Percentiles rank a stretch among this genome's conserved stretches.
These are phyloP conservation scores for Bergia sp. DNA, from an alignment of 92 coral and sea anemone genomes.

Conservation along the genomic window DNA sequence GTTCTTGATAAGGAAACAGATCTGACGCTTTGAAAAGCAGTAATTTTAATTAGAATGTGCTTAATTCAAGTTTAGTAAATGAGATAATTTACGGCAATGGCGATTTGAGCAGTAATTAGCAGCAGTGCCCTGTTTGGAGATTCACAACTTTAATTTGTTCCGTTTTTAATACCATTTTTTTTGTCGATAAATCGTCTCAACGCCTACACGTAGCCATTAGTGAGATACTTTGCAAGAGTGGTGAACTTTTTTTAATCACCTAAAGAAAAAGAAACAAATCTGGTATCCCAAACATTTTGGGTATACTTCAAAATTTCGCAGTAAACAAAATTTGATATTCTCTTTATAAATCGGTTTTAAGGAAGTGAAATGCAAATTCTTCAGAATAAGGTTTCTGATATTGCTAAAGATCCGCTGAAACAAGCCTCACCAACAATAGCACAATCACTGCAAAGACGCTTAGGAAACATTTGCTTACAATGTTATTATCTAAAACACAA, in stretches of 20 bases:
- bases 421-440: constrained; percentile 5
- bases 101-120: constrained; percentile 28
- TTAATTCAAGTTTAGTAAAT: neutral
- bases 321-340: neutral
- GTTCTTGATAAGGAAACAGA: neutral
- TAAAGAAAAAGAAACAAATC: neutral
- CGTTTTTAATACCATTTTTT: neutral
- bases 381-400: neutral
- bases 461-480: constrained; percentile 31
- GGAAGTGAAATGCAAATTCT: constrained; percentile 24
- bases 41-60: neutral
- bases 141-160: neutral
- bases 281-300: neutral
- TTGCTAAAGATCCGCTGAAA: constrained; percentile 37
- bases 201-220: constrained; percentile 5
- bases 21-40: constrained; percentile 6
- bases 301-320: neutral
- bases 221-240: neutral
- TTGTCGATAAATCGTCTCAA: constrained; percentile 1
- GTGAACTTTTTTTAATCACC: neutral
- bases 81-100: constrained; percentile 19
- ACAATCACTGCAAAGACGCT: constrained; percentile 28
- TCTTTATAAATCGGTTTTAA: constrained; percentile 5
- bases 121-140: neutral
- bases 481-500: constrained; percentile 22